Evolutionary conservation across 2,888 invertebrate species (phyloP).

Genomic region (Tuta absoluta): DNA sequence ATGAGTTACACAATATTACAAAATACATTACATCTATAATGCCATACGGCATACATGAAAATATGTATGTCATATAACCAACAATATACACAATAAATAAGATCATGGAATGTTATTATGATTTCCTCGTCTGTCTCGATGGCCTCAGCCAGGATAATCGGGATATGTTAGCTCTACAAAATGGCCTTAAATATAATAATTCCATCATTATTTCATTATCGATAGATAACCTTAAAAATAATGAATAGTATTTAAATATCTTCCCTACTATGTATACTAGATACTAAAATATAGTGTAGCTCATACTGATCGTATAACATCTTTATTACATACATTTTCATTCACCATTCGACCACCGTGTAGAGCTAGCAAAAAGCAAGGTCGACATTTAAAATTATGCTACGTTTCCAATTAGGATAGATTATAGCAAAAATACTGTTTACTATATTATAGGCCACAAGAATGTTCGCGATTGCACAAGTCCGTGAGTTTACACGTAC

Average conservation of each 20-base stretch:
- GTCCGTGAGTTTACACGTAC: not conserved
- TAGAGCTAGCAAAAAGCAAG: constrained; percentile 47
- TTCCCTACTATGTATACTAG: constrained; percentile 23
- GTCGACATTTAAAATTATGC: constrained; percentile 69
- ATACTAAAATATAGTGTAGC: constrained; percentile 29
- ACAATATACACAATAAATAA: constrained; percentile 81
- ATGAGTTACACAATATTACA: constrained; percentile 70
- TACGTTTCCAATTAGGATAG: constrained; percentile 66
- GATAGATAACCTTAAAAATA: constrained; percentile 5
- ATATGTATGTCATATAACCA: constrained; percentile 72
- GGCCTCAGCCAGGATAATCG: constrained; percentile 51
- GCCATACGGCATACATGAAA: constrained; percentile 73
- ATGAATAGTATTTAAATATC: constrained; percentile 13
- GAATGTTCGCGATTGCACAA: constrained; percentile 38
- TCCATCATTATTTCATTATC: constrained; percentile 8
- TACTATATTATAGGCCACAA: constrained; percentile 60
- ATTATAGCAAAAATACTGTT: constrained; percentile 81
- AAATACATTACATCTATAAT: constrained; percentile 62
- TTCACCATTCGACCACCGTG: constrained; percentile 2
- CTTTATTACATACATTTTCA: not conserved
- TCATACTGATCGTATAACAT: not conserved
- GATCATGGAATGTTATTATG: constrained; percentile 79
- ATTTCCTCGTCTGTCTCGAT: constrained; percentile 61
- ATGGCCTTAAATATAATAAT: constrained; percentile 24
- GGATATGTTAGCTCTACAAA: constrained; percentile 26